Conservation (phyloP, 2,888 invertebrate genomes). For the Tipula lateralis region DNA sequence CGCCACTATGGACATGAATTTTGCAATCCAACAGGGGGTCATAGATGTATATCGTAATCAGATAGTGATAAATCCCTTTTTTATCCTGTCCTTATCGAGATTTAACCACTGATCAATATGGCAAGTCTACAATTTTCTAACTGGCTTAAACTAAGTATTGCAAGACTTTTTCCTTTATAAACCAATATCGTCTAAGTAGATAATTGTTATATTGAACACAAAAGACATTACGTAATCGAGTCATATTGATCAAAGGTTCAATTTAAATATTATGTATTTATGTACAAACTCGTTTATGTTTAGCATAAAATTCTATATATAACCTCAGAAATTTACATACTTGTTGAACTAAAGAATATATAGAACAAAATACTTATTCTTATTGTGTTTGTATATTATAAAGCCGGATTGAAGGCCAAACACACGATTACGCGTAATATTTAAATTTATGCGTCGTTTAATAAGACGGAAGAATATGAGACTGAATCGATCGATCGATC, state of each 20-base stretch:
- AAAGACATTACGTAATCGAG: neutral
- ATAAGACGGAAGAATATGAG: neutral
- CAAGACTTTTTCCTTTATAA: neutral
- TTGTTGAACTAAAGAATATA: neutral
- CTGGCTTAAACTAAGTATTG: too few species aligned
- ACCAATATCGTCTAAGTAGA: neutral
- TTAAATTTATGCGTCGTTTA: neutral
- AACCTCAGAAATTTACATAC: neutral
- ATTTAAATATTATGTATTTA: neutral
- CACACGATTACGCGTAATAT: neutral
- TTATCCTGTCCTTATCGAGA: too few species aligned
- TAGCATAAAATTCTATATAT: neutral
- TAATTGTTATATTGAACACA: neutral
- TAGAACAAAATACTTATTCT: neutral
- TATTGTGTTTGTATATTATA: neutral
- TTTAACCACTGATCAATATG: too few species aligned
- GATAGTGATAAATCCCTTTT: too few species aligned
- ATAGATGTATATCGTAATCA: too few species aligned
- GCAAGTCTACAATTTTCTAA: too few species aligned
- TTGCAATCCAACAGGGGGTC: too few species aligned
- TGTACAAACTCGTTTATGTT: neutral
- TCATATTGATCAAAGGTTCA: neutral
- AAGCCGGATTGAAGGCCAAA: neutral
- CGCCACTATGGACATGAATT: too few species aligned
- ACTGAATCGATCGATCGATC: too few species aligned